Conservation (phyloP, 2,797 vertebrate species). For the Aphelocoma californica region DNA sequence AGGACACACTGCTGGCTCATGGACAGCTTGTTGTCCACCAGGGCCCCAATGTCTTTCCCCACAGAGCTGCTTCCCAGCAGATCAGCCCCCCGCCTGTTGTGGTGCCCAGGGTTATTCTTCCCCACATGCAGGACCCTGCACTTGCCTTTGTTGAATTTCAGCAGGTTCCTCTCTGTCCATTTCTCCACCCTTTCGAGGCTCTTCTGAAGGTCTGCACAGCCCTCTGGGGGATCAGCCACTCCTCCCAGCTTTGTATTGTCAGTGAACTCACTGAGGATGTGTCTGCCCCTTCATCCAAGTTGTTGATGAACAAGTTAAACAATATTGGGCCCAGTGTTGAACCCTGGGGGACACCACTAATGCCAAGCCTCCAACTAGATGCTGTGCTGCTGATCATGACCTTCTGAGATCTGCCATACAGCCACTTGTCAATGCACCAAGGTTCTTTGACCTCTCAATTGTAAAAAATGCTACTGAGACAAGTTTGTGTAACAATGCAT, state of each 20-base stretch:
- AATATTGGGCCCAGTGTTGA: background rate
- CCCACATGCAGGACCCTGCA: rapidly evolving
- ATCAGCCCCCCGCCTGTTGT: background rate
- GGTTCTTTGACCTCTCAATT: background rate
- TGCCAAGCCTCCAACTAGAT: background rate
- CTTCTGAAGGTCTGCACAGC: background rate
- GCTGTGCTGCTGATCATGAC: background rate
- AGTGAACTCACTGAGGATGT: background rate
- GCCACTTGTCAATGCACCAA: background rate
- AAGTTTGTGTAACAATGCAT: background rate
- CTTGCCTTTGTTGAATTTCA: background rate
- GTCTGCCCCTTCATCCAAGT: background rate
- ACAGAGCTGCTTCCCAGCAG: background rate
- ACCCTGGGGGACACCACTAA: rapidly evolving
- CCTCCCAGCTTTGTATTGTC: background rate
- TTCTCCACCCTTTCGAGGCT: rapidly evolving
- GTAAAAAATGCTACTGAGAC: background rate
- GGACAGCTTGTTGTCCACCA: background rate
- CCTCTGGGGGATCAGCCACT: rapidly evolving
- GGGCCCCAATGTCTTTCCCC: rapidly evolving
- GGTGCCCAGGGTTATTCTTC: background rate
- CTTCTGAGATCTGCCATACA: background rate
- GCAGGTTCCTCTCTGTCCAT: rapidly evolving
- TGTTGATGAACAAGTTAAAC: background rate
- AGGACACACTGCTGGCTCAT: background rate